phyloP scores from a whole-genome alignment of 1,140 invertebrate species.

The Microvelia longipes region DNA sequence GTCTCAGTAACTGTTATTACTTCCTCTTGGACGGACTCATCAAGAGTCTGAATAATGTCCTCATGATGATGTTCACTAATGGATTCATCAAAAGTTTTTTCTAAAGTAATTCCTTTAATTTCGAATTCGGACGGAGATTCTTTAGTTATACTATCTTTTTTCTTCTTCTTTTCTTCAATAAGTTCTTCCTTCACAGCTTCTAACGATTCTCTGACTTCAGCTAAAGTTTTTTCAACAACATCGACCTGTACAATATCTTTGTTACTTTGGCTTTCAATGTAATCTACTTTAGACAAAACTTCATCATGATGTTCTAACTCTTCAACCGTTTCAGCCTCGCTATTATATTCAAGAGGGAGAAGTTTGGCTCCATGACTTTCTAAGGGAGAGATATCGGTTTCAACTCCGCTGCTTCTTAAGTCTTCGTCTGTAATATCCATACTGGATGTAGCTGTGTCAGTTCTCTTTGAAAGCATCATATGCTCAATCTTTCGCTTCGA shows the following conservation, averaged over 20 bases:
- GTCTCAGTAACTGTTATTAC: conserved; percentile 11
- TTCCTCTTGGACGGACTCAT: not conserved
- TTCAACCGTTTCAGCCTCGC: conserved; percentile 4
- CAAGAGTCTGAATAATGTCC: conserved; percentile 9
- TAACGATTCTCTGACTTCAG: conserved; percentile 26
- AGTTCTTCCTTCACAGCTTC: conserved; percentile 27
- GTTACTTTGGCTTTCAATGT: not conserved
- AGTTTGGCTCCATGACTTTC: conserved; percentile 37
- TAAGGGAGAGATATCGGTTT: conserved; percentile 46
- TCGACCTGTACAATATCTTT: conserved; percentile 10
- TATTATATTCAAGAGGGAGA: conserved; percentile 8
- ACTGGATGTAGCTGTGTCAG: conserved; percentile 41
- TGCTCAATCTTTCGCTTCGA: conserved; percentile 32
- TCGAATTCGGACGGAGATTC: conserved; percentile 57
- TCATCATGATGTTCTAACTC: conserved; percentile 5
- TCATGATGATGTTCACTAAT: conserved; percentile 22
- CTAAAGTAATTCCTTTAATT: conserved; percentile 35
- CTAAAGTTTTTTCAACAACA: conserved; percentile 19
- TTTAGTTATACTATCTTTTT: conserved; percentile 33
- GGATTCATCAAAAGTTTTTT: conserved; percentile 25
- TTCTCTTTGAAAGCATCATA: conserved; percentile 30
- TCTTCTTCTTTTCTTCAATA: conserved; percentile 25
- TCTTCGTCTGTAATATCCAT: conserved; percentile 54
- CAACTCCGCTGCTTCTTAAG: conserved; percentile 42
- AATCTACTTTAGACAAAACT: conserved; percentile 1